Evolutionary conservation across 92 coral and sea anemone genomes (phyloP).

Genomic region (Anthopleura xanthogrammica): DNA sequence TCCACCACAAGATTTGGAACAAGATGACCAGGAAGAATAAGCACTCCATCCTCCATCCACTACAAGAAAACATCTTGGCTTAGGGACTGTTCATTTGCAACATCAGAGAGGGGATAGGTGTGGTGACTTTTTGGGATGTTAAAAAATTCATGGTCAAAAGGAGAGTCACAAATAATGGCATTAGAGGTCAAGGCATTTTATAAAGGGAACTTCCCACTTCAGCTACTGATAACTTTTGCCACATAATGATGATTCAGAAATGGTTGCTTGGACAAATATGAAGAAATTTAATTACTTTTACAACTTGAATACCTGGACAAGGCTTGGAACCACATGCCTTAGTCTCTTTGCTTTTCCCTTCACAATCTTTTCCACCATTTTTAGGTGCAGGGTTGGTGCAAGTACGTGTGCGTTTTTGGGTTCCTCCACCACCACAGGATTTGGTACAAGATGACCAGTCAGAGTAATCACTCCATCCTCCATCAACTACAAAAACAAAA

Average conservation of each 20-base stretch:
- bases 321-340: background rate
- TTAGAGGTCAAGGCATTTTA: no score
- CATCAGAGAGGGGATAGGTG: no score
- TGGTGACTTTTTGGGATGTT: no score
- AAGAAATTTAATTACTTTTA: no score
- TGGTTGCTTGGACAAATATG: background rate
- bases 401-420: background rate
- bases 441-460: background rate
- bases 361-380: slow-evolving; percentile 12
- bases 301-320: slow-evolving; percentile 5
- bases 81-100: no score
- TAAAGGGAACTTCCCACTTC: no score
- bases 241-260: no score
- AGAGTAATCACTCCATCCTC: slow-evolving; percentile 3
- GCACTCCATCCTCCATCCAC: background rate
- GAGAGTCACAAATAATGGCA: no score
- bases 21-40: slow-evolving; percentile 5
- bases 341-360: background rate
- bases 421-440: slow-evolving; percentile 17
- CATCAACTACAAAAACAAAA: background rate
- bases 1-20: slow-evolving; percentile 22
- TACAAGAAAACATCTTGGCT: background rate
- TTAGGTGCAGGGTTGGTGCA: slow-evolving; percentile 7
- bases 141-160: no score
- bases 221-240: no score